Conservation (phyloP, 2,888 invertebrate species). For the Bedellia somnulentella region DNA sequence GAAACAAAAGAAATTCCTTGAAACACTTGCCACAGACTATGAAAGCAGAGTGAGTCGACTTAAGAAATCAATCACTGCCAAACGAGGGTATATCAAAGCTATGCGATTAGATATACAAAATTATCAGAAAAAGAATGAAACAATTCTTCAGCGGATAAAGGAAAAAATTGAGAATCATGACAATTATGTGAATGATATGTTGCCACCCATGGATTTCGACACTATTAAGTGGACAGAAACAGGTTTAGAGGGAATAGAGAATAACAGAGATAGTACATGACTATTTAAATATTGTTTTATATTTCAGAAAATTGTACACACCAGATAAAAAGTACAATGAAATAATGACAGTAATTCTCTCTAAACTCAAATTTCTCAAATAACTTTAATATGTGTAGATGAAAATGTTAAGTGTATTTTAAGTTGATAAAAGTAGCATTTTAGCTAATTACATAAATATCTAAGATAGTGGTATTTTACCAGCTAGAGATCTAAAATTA, state of each 20-base stretch:
- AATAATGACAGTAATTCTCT: slow-evolving; percentile 33
- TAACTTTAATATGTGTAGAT: slow-evolving; percentile 36
- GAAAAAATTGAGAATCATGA: slow-evolving; percentile 30
- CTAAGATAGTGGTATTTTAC: slow-evolving; percentile 4
- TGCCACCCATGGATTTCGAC: slow-evolving; percentile 17
- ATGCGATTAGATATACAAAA: slow-evolving; percentile 44
- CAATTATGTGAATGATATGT: slow-evolving; percentile 19
- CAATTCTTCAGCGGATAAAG: slow-evolving; percentile 25
- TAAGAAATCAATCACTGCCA: slow-evolving; percentile 35
- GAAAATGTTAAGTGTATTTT: slow-evolving; percentile 38
- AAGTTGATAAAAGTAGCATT: slow-evolving; percentile 9
- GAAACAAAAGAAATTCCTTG: slow-evolving; percentile 35
- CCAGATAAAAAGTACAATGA: slow-evolving; percentile 53
- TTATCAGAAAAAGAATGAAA: slow-evolving; percentile 45
- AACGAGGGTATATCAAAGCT: slow-evolving; percentile 41
- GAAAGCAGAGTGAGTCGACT: slow-evolving; percentile 31
- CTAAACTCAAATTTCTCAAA: slow-evolving; percentile 33
- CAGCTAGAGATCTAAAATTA: slow-evolving; percentile 4
- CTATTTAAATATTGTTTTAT: slow-evolving; percentile 53
- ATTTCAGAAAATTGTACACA: slow-evolving; percentile 60
- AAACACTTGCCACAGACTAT: slow-evolving; percentile 39
- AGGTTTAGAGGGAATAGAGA: slow-evolving; percentile 30
- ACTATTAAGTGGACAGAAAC: slow-evolving; percentile 24
- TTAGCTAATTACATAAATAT: slow-evolving; percentile 14
- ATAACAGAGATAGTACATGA: slow-evolving; percentile 15